Conservation (phyloP, 2,113 vertebrate species). For the Oophaga pumilio region DNA sequence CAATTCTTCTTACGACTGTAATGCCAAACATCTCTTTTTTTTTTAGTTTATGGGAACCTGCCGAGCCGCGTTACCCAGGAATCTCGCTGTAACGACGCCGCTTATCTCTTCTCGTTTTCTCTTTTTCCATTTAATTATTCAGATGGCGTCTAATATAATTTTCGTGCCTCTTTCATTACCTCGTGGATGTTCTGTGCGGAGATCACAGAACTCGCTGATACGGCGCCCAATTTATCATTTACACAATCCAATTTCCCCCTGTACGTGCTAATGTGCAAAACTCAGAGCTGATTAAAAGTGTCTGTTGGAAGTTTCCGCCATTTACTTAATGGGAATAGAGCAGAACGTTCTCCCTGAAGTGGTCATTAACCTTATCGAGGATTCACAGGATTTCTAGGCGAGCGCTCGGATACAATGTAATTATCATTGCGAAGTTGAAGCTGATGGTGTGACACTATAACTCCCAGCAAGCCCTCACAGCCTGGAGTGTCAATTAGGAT, state of each 20-base stretch:
- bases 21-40: not conserved
- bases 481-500: too few relatives aligned
- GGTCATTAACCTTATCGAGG: constrained; percentile 19
- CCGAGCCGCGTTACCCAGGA: not conserved
- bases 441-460: too few relatives aligned
- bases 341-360: not conserved
- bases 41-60: not conserved
- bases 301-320: not conserved
- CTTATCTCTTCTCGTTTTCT: not conserved
- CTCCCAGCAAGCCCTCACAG: too few relatives aligned
- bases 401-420: not conserved
- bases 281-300: not conserved
- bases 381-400: not conserved
- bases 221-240: not conserved
- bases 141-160: not conserved
- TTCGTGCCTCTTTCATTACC: not conserved
- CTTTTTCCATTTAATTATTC: not conserved
- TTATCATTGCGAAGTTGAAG: not conserved
- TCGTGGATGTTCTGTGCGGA: not conserved
- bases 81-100: not conserved
- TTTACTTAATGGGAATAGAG: not conserved
- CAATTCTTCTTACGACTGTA: too few relatives aligned
- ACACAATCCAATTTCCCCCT: not conserved
- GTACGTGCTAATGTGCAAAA: not conserved
- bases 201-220: not conserved